Evolutionary conservation across 2,888 invertebrate species (phyloP), one percentile per base, ranked within the genome.

Genomic region (Silvanus unidentatus): DNA sequence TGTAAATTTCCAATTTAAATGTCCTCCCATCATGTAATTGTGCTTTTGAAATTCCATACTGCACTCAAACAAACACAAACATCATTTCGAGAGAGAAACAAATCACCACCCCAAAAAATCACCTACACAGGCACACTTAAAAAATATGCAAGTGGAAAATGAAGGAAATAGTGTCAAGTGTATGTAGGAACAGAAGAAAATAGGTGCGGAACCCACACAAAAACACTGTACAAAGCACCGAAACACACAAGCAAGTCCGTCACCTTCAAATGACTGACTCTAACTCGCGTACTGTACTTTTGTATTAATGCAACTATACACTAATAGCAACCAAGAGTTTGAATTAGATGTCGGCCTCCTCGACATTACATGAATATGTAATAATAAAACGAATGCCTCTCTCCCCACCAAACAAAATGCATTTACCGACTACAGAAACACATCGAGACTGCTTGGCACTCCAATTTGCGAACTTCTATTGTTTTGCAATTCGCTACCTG

Each of bases 11-110:
- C 57, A 58, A 9, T 53, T 37, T 38, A 53, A 44, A 22, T 53
- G 55, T 34, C 52, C 54, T 10, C 47, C 45, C 12, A 46, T 44
- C 32, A 49, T 40, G 32, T 52, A 55, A 16, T 44, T 39, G 28
- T 57, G 57, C 35, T 52, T 57, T 38, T 60, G 60, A 52, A 56
- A 60, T 39, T 60, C 58, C 60, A 60, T 60, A 43, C 42, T 45
- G 37, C 39, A 37, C 8, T 3, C 4, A 37, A 37, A 37, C 5
- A 16, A 13, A 13, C 37, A 37, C 14, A 9, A 37, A 37, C 16
- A 37, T 37, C 15, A 32, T 32, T 32, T 32, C n/a, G 10, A 12
- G 3, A 32, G n/a, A 12, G n/a, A 10, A 28, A 28, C 28, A 28
- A n/a, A n/a, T n/a, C n/a, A n/a, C n/a, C n/a, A n/a, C n/a, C n/a